Evolutionary conservation across 2,113 vertebrate genomes (phyloP), one percentile per base, ranked within the genome.

Genomic region (Enhydra lutris): DNA sequence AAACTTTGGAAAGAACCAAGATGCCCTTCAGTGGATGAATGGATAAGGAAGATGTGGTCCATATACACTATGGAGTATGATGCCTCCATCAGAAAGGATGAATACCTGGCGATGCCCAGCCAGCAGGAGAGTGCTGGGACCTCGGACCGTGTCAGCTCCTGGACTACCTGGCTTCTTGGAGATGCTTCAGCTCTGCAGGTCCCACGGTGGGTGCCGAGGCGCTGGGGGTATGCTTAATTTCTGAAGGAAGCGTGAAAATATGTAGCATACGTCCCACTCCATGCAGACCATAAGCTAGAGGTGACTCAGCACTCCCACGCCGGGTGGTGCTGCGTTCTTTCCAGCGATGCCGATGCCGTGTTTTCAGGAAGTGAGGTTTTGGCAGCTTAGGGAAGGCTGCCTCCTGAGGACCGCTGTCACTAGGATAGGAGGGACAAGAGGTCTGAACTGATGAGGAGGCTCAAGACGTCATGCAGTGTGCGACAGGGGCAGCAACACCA

Each of bases 241-340:
- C 7, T 17, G 20, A 36, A 24, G 61, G 29, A 52, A 21, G n/a
- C 42, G 67, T 6, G 21, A 8, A 14, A 6, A 57, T 20, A 10
- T 4, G 0, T 29, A 31, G 47, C 42, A 1, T 0, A 0, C 0
- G 4, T 6, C 34, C 3, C 2, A 36, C 6, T 0, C 36, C 24
- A 2, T 0, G 23, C 10, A 2, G 18, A 4, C 21, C 0, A 0
- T 23, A 29, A 17, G 6, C 59, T 3, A 0, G 5, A 52, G 14
- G 24, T 3, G 2, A 12, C 0, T 7, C 9, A 0, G 29, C 0
- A 0, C 12, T 1, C 15, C 36, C 21, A 10, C 1, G 0, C 5
- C 18, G 39, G 39, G 6, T 14, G 11, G 24, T 1, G 1, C 9
- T 24, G 0, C 0, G 0, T 1, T 47, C 45, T 69, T n/a, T 4